Conservation (phyloP, 2,888 invertebrate genomes). For the Drosophila subsilvestris region DNA sequence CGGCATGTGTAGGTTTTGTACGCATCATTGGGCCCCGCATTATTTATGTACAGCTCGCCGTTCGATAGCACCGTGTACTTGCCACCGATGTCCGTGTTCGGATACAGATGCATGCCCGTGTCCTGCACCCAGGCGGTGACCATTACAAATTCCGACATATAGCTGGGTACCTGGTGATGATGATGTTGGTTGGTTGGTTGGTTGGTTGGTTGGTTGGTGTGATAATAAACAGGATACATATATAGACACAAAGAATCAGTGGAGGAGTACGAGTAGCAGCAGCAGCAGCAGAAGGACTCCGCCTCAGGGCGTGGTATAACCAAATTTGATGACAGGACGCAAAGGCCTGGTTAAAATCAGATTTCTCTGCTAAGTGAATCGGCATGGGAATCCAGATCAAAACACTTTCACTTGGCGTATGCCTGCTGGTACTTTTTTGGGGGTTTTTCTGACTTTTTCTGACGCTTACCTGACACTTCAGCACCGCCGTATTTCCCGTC, state of each 20-base stretch:
- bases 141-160: conserved; percentile 94
- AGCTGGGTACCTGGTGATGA: conserved; percentile 88
- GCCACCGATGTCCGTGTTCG: conserved; percentile 89
- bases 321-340: conserved; percentile 51
- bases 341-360: conserved; percentile 42
- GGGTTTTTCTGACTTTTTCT: neutral
- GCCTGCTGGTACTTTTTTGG: neutral
- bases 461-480: conserved; percentile 89
- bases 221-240: neutral
- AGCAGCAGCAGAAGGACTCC: neutral
- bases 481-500: conserved; percentile 94
- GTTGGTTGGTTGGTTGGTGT: too few species aligned
- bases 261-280: neutral
- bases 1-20: conserved; percentile 92
- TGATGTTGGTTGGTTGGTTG: too few species aligned
- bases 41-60: conserved; percentile 93
- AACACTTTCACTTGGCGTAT: conserved; percentile 2
- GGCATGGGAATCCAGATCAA: neutral
- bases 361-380: conserved; percentile 60
- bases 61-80: conserved; percentile 92
- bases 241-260: neutral
- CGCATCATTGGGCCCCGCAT: conserved; percentile 91
- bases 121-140: conserved; percentile 96
- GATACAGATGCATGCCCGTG: conserved; percentile 91
- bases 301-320: conserved; percentile 26